Evolutionary conservation across 2,797 vertebrate species (phyloP).

Genomic region (Centroberyx gerrardi): DNA sequence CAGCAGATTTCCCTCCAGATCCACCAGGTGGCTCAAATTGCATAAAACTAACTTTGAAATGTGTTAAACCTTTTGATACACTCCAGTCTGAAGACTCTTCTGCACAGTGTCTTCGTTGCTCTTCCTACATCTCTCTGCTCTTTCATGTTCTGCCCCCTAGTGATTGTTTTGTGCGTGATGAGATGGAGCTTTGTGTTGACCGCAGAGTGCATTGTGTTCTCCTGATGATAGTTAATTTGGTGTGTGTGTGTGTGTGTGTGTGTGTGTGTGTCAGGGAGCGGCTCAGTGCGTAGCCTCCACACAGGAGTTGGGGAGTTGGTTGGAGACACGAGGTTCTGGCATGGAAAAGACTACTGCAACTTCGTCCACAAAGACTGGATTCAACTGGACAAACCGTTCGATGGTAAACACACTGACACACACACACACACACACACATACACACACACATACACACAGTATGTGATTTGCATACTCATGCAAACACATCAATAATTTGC

Average conservation of each 20-base stretch:
- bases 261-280: conserved; percentile 77
- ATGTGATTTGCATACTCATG: background rate
- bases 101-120: no score
- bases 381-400: conserved; percentile 97
- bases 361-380: conserved; percentile 98
- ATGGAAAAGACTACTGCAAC: conserved; percentile 98
- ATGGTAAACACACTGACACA: conserved; percentile 81
- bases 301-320: conserved; percentile 89
- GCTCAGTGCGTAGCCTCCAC: conserved; percentile 84
- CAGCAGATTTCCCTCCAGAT: no score
- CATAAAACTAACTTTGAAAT: no score
- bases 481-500: background rate
- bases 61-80: no score
- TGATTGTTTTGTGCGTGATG: conserved; percentile 2
- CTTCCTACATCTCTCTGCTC: background rate
- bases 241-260: background rate
- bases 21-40: no score
- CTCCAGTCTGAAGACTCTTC: no score
- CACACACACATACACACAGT: background rate
- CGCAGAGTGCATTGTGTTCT: background rate
- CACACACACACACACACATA: no score
- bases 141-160: conserved; percentile 9
- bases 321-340: conserved; percentile 97
- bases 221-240: background rate
- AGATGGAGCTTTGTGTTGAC: background rate